Percentiles rank a stretch among this genome's conserved stretches.
Evolutionary conservation across 2,888 invertebrate species (phyloP).

Genomic region (Hyposoter dolosus): DNA sequence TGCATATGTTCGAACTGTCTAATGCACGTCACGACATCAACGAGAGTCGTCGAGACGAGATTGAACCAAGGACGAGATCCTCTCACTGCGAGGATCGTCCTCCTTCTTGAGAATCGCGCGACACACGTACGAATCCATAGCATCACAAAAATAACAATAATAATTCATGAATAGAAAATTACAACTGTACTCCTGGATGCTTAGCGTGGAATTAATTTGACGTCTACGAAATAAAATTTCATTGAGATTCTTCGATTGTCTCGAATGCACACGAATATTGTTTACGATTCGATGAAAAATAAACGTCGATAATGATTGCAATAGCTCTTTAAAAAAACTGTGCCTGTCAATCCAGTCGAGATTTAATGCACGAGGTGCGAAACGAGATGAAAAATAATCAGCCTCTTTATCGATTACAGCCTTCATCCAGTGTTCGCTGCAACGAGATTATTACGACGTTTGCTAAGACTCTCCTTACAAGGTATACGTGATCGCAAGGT

Average conservation of each 20-base stretch:
- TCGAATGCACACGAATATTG: not conserved
- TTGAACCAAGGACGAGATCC: conserved; percentile 76
- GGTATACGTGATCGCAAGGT: conserved; percentile 79
- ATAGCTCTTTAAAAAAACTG: not conserved
- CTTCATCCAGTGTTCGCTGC: conserved; percentile 38
- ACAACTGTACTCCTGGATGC: conserved; percentile 28
- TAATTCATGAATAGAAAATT: conserved; percentile 35
- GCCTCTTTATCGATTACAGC: conserved; percentile 66
- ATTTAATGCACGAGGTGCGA: conserved; percentile 53
- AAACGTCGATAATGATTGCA: not conserved
- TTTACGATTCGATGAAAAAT: not conserved
- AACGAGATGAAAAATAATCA: conserved; percentile 62
- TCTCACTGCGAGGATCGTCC: conserved; percentile 69
- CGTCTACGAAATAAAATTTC: not conserved
- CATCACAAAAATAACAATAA: conserved; percentile 28
- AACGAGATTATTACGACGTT: conserved; percentile 68
- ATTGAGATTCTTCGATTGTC: not conserved
- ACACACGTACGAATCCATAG: conserved; percentile 16
- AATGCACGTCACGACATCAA: conserved; percentile 49
- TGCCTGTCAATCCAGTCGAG: conserved; percentile 26
- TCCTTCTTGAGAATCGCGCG: conserved; percentile 24
- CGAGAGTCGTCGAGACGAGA: conserved; percentile 42
- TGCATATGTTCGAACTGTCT: conserved; percentile 36
- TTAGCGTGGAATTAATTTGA: not conserved
- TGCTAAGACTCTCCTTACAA: conserved; percentile 73